Percentiles rank a stretch among this genome's conserved stretches.
These are phyloP conservation scores for Brachionus sp. DNA, from an alignment of 1,140 invertebrate species.

Conservation along the genomic window DNA sequence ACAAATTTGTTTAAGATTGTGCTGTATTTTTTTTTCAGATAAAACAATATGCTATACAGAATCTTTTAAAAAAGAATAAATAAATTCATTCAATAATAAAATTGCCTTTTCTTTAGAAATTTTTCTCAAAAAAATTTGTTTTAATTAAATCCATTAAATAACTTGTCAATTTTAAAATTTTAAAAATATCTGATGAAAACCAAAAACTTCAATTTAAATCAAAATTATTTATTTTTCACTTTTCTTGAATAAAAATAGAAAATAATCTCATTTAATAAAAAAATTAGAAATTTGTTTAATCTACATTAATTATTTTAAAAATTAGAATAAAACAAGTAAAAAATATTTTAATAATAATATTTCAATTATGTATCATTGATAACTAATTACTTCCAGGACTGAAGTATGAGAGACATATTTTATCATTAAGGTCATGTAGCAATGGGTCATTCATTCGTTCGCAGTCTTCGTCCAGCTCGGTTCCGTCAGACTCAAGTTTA, in stretches of 20 bases:
- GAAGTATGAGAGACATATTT: constrained; percentile 40
- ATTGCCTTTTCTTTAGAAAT: too few relatives aligned
- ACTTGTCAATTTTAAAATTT: too few relatives aligned
- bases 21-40: too few relatives aligned
- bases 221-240: neutral
- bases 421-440: constrained; percentile 33
- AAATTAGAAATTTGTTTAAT: neutral
- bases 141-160: too few relatives aligned
- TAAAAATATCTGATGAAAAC: too few relatives aligned
- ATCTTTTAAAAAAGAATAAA: too few relatives aligned
- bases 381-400: constrained; percentile 27
- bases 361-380: neutral
- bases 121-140: too few relatives aligned
- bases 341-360: neutral
- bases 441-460: constrained; percentile 5
- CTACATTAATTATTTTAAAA: neutral
- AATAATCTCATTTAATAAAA: neutral
- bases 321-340: neutral
- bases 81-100: too few relatives aligned
- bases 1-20: too few relatives aligned
- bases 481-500: neutral
- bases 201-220: neutral
- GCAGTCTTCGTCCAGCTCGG: constrained; percentile 1
- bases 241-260: neutral
- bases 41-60: too few relatives aligned